phyloP scores from a whole-genome alignment of 2,888 invertebrate genomes.

The Herminia tarsipennalis region DNA sequence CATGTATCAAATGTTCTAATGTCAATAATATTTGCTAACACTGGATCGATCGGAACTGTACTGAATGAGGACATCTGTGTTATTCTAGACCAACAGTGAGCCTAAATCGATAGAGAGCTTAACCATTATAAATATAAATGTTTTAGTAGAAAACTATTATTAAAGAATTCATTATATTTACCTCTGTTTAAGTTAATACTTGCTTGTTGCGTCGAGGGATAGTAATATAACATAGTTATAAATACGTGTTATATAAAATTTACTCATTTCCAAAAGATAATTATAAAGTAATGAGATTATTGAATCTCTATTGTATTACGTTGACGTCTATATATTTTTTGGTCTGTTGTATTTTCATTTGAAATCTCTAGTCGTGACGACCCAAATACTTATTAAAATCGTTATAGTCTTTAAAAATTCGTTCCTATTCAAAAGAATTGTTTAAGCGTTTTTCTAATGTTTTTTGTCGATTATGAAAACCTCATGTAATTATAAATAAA shows the following conservation, averaged over 20 bases:
- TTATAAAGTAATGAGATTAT: constrained; percentile 41
- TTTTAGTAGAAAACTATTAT: constrained; percentile 79
- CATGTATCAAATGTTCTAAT: constrained; percentile 27
- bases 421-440: constrained; percentile 71
- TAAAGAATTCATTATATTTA: constrained; percentile 78
- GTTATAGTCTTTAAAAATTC: constrained; percentile 64
- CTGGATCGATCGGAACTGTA: constrained; percentile 25
- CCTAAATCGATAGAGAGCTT: constrained; percentile 84
- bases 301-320: constrained; percentile 64
- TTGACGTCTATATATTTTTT: constrained; percentile 59
- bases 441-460: constrained; percentile 53
- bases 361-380: constrained; percentile 78
- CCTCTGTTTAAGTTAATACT: constrained; percentile 79
- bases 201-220: constrained; percentile 77
- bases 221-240: constrained; percentile 72
- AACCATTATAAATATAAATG: constrained; percentile 77
- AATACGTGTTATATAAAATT: constrained; percentile 59
- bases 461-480: constrained; percentile 52
- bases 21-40: neutral
- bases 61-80: constrained; percentile 65
- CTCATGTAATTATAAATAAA: constrained; percentile 65
- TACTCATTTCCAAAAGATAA: constrained; percentile 53
- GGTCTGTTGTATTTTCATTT: constrained; percentile 61
- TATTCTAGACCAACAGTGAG: constrained; percentile 72
- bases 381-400: constrained; percentile 73